These are phyloP conservation scores for Trachelus stipa DNA, from an alignment of 2,888 invertebrate species.

Conservation along the genomic window DNA sequence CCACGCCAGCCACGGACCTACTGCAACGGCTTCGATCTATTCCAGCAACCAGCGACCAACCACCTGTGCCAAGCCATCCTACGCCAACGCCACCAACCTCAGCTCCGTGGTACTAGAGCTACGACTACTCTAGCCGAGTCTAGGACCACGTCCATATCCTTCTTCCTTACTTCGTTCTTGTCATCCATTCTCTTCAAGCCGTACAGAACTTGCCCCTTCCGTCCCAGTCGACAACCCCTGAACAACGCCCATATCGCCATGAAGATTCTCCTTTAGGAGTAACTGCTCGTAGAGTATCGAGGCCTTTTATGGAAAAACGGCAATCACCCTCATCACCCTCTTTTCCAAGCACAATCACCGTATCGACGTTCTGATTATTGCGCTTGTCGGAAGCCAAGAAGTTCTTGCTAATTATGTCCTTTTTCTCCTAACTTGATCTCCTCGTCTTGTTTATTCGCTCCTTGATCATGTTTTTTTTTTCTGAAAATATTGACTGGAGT, in stretches of 20 bases:
- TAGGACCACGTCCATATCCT: not conserved
- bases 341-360: not conserved
- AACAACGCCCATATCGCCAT: not conserved
- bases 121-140: not conserved
- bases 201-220: not conserved
- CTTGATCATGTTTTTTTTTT: not conserved
- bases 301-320: not conserved
- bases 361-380: not conserved
- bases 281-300: not conserved
- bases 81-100: slow-evolving; percentile 14
- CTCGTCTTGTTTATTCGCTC: not conserved
- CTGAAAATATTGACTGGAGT: not conserved
- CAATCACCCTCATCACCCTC: not conserved
- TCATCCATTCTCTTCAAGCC: not conserved
- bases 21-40: slow-evolving; percentile 9
- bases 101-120: slow-evolving; percentile 16
- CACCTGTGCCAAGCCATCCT: not conserved
- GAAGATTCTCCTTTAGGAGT: not conserved
- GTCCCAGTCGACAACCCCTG: not conserved
- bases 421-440: not conserved
- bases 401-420: not conserved
- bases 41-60: slow-evolving; percentile 10
- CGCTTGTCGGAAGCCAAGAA: not conserved
- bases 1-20: slow-evolving; percentile 32
- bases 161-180: not conserved